These are phyloP conservation scores for Pan paniscus DNA, from an alignment of 2,113 vertebrate species.

Conservation along the genomic window DNA sequence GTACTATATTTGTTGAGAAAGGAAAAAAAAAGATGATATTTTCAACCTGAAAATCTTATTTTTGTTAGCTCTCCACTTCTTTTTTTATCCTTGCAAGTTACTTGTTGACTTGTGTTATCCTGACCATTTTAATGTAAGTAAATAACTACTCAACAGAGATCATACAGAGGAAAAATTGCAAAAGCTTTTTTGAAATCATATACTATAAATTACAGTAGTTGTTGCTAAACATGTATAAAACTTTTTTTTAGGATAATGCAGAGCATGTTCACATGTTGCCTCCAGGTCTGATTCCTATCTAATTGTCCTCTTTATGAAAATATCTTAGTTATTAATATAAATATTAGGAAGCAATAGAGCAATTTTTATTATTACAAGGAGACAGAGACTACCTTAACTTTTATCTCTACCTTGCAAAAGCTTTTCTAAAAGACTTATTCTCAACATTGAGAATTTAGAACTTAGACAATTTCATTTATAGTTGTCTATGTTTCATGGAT, in stretches of 20 bases:
- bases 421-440: not conserved
- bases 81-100: not conserved
- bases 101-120: not conserved
- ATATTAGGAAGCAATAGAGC: not conserved
- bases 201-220: not conserved
- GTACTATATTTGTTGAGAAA: not conserved
- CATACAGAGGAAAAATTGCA: not conserved
- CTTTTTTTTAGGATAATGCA: not conserved
- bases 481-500: not conserved
- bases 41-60: not conserved
- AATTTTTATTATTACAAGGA: not conserved
- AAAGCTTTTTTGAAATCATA: not conserved
- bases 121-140: not conserved
- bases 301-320: not conserved
- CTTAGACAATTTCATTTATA: not conserved
- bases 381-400: not conserved
- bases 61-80: not conserved
- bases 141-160: not conserved
- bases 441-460: not conserved
- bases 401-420: not conserved
- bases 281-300: not conserved
- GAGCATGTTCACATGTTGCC: not conserved
- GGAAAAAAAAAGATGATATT: not conserved
- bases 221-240: not conserved
- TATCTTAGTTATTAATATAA: not conserved